Base-by-base conservation (phyloP, 1,140 invertebrate genomes). In the Trichonephila clavipes region DNA sequence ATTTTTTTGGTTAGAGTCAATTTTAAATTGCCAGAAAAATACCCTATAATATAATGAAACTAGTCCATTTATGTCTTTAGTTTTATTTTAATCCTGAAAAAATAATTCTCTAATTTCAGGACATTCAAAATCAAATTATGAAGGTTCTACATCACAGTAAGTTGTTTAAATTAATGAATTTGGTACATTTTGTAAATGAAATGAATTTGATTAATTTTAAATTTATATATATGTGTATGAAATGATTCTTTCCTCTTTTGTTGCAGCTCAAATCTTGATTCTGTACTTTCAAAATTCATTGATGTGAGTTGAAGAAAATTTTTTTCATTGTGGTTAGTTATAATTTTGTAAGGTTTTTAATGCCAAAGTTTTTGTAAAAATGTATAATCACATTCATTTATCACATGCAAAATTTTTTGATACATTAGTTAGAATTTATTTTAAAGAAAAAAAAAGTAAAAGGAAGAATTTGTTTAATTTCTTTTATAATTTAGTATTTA, bases 251-350 rank as follows among this genome's bases (percentile, higher is more conserved):
- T 40, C 19, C 24, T 62, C 62, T 28, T 88, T 51, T 88, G 19
- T 72, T 89, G 1, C 28, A 89, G 88, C 19, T 89, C 88, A 44
- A 72, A 69, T 72, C 40, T 89, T 21, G 64, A 89, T n/a, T 51
- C 64, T 24, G 66, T 89, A 21, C 12, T 89, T 89, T 72, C 88
- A 89, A 89, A 77, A 77, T 72, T 89, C 72, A 51, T 44, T 28
- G 88, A 89, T 72, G 88, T 89, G 44, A 89, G 88, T 89, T 58
- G 14, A 77, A 51, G 10, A 51, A 51, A 10, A 5, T 51, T 0
- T 51, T 44, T 12, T 51, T 51, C 5, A 51, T 10, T 51, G 7
- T 51, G 7, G 4, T 51, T 51, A 12, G 10, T 10, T 51, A 51
- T 12, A 51, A 51, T 12, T 51, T 10, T 7, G 51, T 51, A 51